Conservation (phyloP, 1,140 invertebrate species). For the Drosophila repletoides region DNA sequence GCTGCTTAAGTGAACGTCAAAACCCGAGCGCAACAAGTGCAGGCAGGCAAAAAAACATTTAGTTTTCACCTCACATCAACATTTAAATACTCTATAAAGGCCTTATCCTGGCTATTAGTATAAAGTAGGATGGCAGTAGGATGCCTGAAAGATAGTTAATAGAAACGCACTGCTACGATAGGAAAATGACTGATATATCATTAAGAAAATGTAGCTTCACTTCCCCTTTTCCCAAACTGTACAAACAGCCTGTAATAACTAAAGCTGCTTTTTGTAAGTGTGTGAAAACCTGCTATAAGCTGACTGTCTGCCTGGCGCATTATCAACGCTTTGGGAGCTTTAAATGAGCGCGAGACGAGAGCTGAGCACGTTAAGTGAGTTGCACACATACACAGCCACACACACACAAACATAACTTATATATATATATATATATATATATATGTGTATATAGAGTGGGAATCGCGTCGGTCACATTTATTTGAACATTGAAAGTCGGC, state of each 20-base stretch:
- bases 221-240: too few relatives aligned
- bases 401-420: neutral
- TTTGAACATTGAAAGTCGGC: constrained; percentile 78
- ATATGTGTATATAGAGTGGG: neutral
- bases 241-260: neutral
- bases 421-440: neutral
- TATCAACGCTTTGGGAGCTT: constrained; percentile 75
- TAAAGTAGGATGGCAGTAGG: too few relatives aligned
- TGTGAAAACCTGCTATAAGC: constrained; percentile 65
- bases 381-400: constrained; percentile 37
- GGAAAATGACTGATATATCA: too few relatives aligned
- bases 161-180: too few relatives aligned
- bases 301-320: constrained; percentile 58
- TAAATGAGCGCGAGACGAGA: constrained; percentile 67
- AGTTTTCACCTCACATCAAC: neutral
- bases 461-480: constrained; percentile 69
- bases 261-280: constrained; percentile 9
- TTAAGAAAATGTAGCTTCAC: too few relatives aligned
- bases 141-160: too few relatives aligned
- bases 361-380: constrained; percentile 62
- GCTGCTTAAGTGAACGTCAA: constrained; percentile 66
- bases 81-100: constrained; percentile 4
- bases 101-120: too few relatives aligned
- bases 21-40: constrained; percentile 64
- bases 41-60: neutral